Percentiles rank a stretch among this genome's conserved stretches.
These are phyloP conservation scores for Heteropelma amictum DNA, from an alignment of 2,888 invertebrate genomes.

Conservation along the genomic window DNA sequence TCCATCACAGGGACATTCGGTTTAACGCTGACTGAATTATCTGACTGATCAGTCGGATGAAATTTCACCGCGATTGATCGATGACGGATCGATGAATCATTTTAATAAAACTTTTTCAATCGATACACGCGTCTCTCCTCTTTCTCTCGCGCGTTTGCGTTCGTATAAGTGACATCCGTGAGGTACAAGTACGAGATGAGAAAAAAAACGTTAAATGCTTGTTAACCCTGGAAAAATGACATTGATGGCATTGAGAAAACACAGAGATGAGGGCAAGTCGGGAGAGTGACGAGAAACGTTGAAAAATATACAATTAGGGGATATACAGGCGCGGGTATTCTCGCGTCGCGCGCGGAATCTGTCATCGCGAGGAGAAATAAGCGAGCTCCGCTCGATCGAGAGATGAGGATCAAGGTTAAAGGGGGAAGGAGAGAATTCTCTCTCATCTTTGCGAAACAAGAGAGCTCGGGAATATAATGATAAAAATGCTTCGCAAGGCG, in stretches of 20 bases:
- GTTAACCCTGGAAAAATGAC: neutral
- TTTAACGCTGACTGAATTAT: no score
- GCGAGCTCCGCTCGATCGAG: constrained; percentile 25
- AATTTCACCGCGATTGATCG: no score
- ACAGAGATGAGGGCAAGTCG: neutral
- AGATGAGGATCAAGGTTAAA: no score
- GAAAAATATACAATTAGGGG: constrained; percentile 52
- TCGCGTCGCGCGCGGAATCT: constrained; percentile 39
- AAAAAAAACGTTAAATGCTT: neutral
- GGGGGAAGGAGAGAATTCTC: constrained; percentile 26
- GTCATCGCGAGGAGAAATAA: constrained; percentile 29
- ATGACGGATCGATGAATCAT: no score
- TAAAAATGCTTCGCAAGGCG: constrained; percentile 29
- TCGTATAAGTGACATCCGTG: neutral
- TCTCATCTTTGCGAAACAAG: constrained; percentile 41
- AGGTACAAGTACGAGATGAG: neutral
- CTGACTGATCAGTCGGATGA: no score
- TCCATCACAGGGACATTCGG: no score
- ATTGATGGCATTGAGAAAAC: neutral
- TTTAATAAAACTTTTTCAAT: no score
- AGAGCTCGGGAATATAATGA: no score
- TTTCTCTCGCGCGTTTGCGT: no score
- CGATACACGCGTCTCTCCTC: no score
- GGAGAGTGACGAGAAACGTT: neutral
- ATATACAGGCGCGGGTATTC: no score